Evolutionary conservation across 2,113 vertebrate genomes (phyloP), one percentile per base, ranked within the genome.

Genomic region (Lutjanus erythropterus): DNA sequence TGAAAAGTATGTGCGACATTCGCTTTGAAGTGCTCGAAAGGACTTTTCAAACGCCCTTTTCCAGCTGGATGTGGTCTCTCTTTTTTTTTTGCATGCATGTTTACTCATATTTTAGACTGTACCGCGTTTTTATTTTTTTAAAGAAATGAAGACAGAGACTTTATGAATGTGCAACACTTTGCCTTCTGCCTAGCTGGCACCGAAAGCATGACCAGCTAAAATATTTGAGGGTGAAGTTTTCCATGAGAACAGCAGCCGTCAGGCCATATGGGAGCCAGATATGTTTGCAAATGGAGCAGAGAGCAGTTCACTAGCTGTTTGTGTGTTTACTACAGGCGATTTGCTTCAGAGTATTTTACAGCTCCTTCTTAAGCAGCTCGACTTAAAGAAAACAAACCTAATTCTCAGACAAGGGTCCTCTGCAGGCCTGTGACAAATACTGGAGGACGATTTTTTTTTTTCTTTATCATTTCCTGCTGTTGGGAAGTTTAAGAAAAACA

Each of bases 201-300:
- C 0, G 23, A 77, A 31, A 39, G 59, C 58, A 21, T 19, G 64
- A 60, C 42, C 10, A 5, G 78, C n/a, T 71, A 21, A 75, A 70
- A 50, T 72, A 67, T 75, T 70, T 78, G 73, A 66, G 73, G 50
- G 15, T 44, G 71, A 35, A 64, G 65, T 53, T 87, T 81, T 90
- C 85, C 80, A 66, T 53, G 85, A 74, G 44, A 78, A 41, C 37
- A 44, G 35, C 72, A 67, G 71, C 75, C 78, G 62, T 4, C 18
- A 0, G 37, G 52, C 33, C 88, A 88, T 74, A 35, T 87, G 83
- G 82, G 31, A 83, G 59, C 70, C 86, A 89, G 86, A 83, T 49
- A 39, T 52, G 82, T 62, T 80, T 29, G 74, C 79, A 77, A 67
- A 67, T 47, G 75, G 75, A 58, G 74, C 75, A 37, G 59, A 62